Base-by-base conservation (phyloP, 92 coral and sea anemone genomes). In the Parazoanthus swiftii region DNA sequence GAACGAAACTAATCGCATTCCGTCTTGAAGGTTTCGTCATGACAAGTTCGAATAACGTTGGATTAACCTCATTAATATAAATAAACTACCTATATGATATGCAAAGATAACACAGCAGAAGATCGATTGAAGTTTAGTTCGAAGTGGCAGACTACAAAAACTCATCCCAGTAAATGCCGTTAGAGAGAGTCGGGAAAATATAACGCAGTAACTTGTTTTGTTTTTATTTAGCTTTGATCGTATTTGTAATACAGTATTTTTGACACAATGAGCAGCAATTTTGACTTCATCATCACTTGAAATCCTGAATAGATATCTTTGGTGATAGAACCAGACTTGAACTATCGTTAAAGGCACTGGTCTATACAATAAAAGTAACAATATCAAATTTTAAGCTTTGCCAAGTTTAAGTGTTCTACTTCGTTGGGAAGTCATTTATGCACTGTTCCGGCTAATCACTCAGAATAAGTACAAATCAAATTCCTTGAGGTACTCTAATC, bases 21-120 rank as follows among this genome's bases (percentile, higher is more conserved):
- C 18, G 6, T 18, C 16, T 77, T 23, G 29, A 63, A 63, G n/a
- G 42, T 21, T 4, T 63, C 8, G 16, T 20, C 18, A 58, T 58
- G 66, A 58, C 66, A 11, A 58, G 23, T 14, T 58, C 66, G 66
- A 58, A 42, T 44, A 44, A 38, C 81, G n/a, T 16, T 44, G 81
- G 58, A 77, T 77, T 77, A 77, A 44, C 51, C 56, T 77, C 58
- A 77, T 77, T 77, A 77, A 63, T 6, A 63, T 13, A 63, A 63
- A 63, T 23, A 77, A 18, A 39, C 48, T 43, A 54, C 16, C 59
- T 54, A 54, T 13, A 54, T 77, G 36, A 21, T 36, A 25, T 26
- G 16, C 15, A 18, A 72, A 25, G 76, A 72, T 72, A 29, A 72
- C 37, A 72, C 15, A 0, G 76, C 8, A 72, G 29, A 23, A 68